phyloP scores from a whole-genome alignment of 2,113 vertebrate species.

The Oncorhynchus keta region DNA sequence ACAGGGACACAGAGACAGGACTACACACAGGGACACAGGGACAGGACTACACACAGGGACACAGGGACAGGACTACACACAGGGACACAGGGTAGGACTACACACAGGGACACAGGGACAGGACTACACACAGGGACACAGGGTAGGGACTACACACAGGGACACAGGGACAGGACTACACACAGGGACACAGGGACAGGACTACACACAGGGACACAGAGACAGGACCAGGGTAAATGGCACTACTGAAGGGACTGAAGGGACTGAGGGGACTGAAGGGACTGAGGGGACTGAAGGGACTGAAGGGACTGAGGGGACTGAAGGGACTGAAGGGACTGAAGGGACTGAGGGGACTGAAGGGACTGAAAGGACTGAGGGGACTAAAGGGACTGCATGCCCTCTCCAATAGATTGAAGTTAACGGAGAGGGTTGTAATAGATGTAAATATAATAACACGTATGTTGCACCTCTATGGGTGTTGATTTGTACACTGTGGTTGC shows the following conservation, averaged over 20 bases:
- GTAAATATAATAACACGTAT: too few relatives aligned
- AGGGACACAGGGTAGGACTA: too few relatives aligned
- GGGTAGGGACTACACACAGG: constrained; percentile 26
- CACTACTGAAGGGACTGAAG: constrained; percentile 42
- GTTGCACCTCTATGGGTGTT: too few relatives aligned
- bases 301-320: too few relatives aligned
- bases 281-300: constrained; percentile 30
- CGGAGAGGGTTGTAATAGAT: too few relatives aligned
- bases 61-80: too few relatives aligned
- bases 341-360: constrained; percentile 43
- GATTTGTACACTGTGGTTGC: too few relatives aligned
- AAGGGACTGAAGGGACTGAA: constrained; percentile 31
- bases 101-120: too few relatives aligned
- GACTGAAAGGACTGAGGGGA: constrained; percentile 29
- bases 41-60: too few relatives aligned
- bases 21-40: too few relatives aligned
- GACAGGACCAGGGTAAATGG: constrained; percentile 49
- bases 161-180: constrained; percentile 23
- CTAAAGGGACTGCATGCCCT: constrained; percentile 16
- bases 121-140: constrained; percentile 53
- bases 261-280: constrained; percentile 41
- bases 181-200: constrained; percentile 53
- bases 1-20: constrained; percentile 45
- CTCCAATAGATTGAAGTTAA: too few relatives aligned
- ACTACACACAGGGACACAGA: too few relatives aligned